Base-by-base conservation (phyloP, 2,113 vertebrate species). In the Catagonus wagneri region DNA sequence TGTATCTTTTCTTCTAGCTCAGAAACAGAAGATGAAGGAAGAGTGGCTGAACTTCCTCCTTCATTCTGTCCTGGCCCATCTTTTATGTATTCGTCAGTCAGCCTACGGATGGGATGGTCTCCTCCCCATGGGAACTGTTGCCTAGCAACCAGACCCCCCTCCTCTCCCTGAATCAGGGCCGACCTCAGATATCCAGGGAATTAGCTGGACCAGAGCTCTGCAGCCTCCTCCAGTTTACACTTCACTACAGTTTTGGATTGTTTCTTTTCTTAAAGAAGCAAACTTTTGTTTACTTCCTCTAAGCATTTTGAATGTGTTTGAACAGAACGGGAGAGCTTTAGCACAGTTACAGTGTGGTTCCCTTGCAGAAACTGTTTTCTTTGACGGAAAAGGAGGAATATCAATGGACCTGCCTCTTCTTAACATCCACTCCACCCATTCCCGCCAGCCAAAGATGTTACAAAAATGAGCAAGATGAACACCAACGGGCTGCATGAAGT, bases 141-240 rank as follows among this genome's bases (percentile, higher is more conserved):
- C 88, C 76, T 83, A 63, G 94, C n/a, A 88, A 96, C 96, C 34
- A 91, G 63, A n/a, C 34, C 68, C 27, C 29, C 56, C 6, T 58
- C 71, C 36, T 75, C 17, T 78, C 36, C 80, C 39, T 11, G 61
- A 54, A 74, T 76, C 50, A 5, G n/a, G 22, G 8, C 12, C 66
- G 34, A 39, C 68, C 36, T 76, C 44, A 52, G 2, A 19, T 3
- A 74, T 19, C 25, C 56, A 25, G 36, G 29, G 44, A 76, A 20
- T 61, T 61, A 34, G 75, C 68, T 58, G 75, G 69, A 66, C 52
- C 17, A 75, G 44, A 58, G 20, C 4, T 76, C 74, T 79, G 60
- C 17, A 84, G 19, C 1, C n/a, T 44, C 58, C 22, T 54, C 8
- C 29, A 22, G 11, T 22, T 83, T 34, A 92, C 0, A 56, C 58